phyloP scores from a whole-genome alignment of 2,797 vertebrate genomes.

The Pagetopsis macropterus region DNA sequence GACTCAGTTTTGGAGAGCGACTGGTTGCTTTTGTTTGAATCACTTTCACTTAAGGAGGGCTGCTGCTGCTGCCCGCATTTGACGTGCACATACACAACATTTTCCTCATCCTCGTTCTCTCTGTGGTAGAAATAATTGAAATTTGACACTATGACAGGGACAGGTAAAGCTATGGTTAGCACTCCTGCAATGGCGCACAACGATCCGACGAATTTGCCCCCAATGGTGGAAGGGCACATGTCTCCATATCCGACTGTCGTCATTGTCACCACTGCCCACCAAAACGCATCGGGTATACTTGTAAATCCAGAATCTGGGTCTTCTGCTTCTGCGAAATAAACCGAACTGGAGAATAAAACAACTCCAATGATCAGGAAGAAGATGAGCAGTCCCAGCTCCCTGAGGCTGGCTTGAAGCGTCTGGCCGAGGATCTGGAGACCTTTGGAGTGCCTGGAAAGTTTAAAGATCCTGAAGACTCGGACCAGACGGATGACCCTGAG shows the following conservation, averaged over 20 bases:
- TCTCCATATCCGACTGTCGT: slow-evolving; percentile 97
- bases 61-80: slow-evolving; percentile 89
- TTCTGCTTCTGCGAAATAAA: slow-evolving; percentile 94
- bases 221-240: slow-evolving; percentile 94
- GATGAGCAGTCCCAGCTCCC: slow-evolving; percentile 92
- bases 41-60: slow-evolving; percentile 80
- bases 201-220: slow-evolving; percentile 95
- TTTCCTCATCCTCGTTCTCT: slow-evolving; percentile 90
- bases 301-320: slow-evolving; percentile 88
- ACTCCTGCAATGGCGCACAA: slow-evolving; percentile 95
- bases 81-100: slow-evolving; percentile 89
- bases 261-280: slow-evolving; percentile 99
- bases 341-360: slow-evolving; percentile 94
- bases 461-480: slow-evolving; percentile 92
- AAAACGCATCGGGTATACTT: slow-evolving; percentile 95
- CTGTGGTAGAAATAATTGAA: slow-evolving; percentile 98
- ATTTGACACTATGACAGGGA: slow-evolving; percentile 96
- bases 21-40: slow-evolving; percentile 83
- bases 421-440: slow-evolving; percentile 92
- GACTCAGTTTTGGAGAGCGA: slow-evolving; percentile 88
- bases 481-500: slow-evolving; percentile 92
- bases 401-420: slow-evolving; percentile 91
- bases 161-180: slow-evolving; percentile 92
- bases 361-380: slow-evolving; percentile 95
- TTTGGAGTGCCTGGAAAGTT: slow-evolving; percentile 93